Base-by-base conservation (phyloP, 2,797 vertebrate genomes). In the Phataginus tetradactyla region DNA sequence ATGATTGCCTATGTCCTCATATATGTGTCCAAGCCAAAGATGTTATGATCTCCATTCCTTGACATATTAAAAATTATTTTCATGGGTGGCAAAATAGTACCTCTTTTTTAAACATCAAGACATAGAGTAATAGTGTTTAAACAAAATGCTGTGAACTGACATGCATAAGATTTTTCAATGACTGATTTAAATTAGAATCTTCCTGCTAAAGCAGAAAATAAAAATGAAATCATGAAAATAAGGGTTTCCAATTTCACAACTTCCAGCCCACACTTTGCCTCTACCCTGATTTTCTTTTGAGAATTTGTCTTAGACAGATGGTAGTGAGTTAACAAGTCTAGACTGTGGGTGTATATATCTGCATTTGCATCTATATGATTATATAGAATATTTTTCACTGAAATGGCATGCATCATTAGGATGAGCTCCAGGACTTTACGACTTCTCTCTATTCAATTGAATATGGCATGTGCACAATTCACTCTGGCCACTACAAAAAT, bases 271-370 rank as follows among this genome's bases (percentile, higher is more conserved):
- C 84, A 7, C 75, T 95, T 80, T 95, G 84, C 90, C 64, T 96
- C 25, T 94, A 92, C 34, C 20, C 80, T 68, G 77, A 66, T 78
- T 97, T 96, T 63, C 69, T 96, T 97, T 87, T 39, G 94, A 97
- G 87, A 97, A 93, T 95, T 93, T 49, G 32, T 95, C 77, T 97
- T 37, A 78, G 94, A 97, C 96, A 97, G 94, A 98, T 98, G 97
- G 97, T 90, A 88, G 91, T 93, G 90, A 96, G 97, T 96, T 98
- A 95, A 95, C 91, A 96, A 92, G 95, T 98, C 97, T 98, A 97
- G 97, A 98, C 96, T 93, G 95, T 97, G 90, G 97, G 97, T 72
- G 95, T 91, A 51, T 93, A 89, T 88, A 96, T 97, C 91, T 96
- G 32, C 68, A 97, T 98, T 97, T 98, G 81, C 97, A 97, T 97